Evolutionary conservation across 2,113 vertebrate genomes (phyloP), one percentile per base, ranked within the genome.

Genomic region (Erythrocercus mccallii): DNA sequence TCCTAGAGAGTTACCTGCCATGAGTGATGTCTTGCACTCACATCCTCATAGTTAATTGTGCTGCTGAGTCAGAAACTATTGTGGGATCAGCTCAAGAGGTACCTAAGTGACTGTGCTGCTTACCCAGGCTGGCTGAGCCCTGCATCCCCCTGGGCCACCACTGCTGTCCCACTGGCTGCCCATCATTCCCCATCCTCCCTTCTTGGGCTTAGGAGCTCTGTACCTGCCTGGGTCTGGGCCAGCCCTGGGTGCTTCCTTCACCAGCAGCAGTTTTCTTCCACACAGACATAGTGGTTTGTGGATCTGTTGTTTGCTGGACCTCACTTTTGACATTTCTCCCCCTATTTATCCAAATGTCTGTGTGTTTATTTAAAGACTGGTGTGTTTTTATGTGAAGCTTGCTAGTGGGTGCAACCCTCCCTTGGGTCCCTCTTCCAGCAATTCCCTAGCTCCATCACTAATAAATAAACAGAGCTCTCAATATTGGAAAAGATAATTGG

Each of bases 271-370:
- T 35, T 73, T 40, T 62, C 28, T 84, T 45, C 58, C 60, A 6
- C 50, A 37, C 13, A 27, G 64, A 7, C 10, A 9, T 1, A 7
- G 50, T 30, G 37, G 9, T 77, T 65, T 89, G 40, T 80, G 47
- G 53, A 51, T 54, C 10, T 65, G 31, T 12, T 62, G 24, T 58
- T 78, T 37, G 6, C 13, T 15, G 68, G 42, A 38, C 53, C 15
- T 66, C 11, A 7, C 23, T 78, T 81, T 57, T 84, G 54, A 11
- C 33, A 38, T 70, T 86, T 78, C 24, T 48, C 11, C 51, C 12
- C 50, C 28, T 28, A 2, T 70, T 85, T 62, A 58, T 18, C 12
- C 0, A 6, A 74, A 45, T 0, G 1, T 23, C 28, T 3, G 3
- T 47, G 25, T 24, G 33, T 60, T 64, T 58, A 30, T 48, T 57